These are phyloP conservation scores for Subacronicta megacephala DNA, from an alignment of 2,888 invertebrate species.

Conservation along the genomic window DNA sequence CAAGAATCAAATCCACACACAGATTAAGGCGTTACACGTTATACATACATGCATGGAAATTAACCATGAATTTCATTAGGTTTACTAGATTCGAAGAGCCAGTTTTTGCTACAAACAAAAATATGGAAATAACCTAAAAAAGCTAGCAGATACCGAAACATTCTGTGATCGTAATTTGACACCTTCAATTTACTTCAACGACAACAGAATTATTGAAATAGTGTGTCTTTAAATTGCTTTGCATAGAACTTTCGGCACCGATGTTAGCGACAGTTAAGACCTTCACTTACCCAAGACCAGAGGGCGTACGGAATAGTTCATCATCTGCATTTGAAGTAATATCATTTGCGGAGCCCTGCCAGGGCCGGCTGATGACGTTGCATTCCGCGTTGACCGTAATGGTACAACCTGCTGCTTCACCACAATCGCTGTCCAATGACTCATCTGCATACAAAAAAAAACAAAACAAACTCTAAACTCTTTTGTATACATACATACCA, in stretches of 20 bases:
- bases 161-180: conserved; percentile 8
- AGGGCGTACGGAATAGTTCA: conserved; percentile 70
- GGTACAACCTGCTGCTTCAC: conserved; percentile 63
- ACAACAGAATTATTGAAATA: not conserved
- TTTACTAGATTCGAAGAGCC: not conserved
- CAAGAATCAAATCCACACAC: too few species aligned
- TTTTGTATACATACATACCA: too few species aligned
- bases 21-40: too few species aligned
- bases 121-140: conserved; percentile 7
- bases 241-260: conserved; percentile 24
- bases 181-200: too few species aligned
- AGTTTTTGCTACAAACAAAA: not conserved
- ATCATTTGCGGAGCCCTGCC: conserved; percentile 77
- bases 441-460: conserved; percentile 62
- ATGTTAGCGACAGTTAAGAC: conserved; percentile 18
- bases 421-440: conserved; percentile 72
- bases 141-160: conserved; percentile 33
- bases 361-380: conserved; percentile 49
- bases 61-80: too few species aligned
- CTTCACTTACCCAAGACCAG: conserved; percentile 74
- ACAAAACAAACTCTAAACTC: too few species aligned
- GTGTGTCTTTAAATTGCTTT: not conserved
- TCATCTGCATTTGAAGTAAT: conserved; percentile 66
- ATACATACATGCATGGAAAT: not conserved
- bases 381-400: conserved; percentile 39